These are phyloP conservation scores for Mormyrus lacerda DNA, from an alignment of 2,113 vertebrate species.

Conservation along the genomic window DNA sequence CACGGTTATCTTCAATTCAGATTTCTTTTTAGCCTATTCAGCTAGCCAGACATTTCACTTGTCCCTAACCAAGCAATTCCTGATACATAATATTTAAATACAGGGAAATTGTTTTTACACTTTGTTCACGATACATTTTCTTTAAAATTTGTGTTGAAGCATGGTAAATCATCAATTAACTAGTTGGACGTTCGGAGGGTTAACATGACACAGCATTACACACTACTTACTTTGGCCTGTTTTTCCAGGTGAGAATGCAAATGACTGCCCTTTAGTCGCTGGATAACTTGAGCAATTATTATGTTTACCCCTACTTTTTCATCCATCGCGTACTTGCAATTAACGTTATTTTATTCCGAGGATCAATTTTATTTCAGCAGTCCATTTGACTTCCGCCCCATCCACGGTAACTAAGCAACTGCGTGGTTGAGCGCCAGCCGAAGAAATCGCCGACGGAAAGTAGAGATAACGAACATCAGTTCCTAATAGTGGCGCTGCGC, in stretches of 20 bases:
- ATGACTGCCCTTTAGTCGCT: slow-evolving; percentile 75
- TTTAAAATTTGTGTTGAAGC: neutral
- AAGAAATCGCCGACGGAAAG: slow-evolving; percentile 41
- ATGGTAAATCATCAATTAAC: neutral
- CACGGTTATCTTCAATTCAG: neutral
- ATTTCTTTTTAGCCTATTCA: neutral
- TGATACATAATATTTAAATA: neutral
- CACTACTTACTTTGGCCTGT: slow-evolving; percentile 83
- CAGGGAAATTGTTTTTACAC: neutral
- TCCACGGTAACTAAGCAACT: slow-evolving; percentile 54
- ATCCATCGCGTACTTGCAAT: slow-evolving; percentile 54
- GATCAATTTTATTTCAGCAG: neutral
- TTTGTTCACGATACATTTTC: neutral
- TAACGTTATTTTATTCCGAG: neutral
- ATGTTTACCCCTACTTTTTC: slow-evolving; percentile 71
- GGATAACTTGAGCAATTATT: slow-evolving; percentile 77
- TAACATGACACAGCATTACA: neutral
- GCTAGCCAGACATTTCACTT: neutral
- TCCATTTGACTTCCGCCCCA: neutral
- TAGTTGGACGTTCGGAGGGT: neutral
- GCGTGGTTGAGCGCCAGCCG: slow-evolving; percentile 11
- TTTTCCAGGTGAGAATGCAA: slow-evolving; percentile 86
- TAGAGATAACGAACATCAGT: slow-evolving; percentile 32
- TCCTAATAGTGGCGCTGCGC: slow-evolving; percentile 31
- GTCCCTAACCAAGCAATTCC: neutral